Evolutionary conservation across 2,888 invertebrate genomes (phyloP).

Genomic region (Cyclophora punctaria): DNA sequence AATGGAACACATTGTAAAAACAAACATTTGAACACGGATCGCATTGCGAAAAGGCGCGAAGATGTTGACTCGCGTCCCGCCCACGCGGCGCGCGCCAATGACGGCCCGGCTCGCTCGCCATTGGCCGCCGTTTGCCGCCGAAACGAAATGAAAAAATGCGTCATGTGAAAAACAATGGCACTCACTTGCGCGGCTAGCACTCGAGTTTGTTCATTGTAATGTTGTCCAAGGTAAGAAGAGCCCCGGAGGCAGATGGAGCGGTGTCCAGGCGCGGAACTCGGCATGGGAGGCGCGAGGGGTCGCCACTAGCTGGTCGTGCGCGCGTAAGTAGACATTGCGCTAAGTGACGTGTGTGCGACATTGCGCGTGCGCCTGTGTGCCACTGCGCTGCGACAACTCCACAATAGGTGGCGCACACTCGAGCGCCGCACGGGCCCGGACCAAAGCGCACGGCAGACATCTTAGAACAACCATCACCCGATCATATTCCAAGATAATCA

Average conservation of each 20-base stretch:
- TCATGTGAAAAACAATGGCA: conserved; percentile 64
- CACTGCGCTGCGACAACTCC: conserved; percentile 17
- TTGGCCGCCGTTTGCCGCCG: conserved; percentile 43
- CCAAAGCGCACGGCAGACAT: too few relatives aligned
- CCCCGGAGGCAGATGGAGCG: conserved; percentile 7
- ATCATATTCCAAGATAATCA: too few relatives aligned
- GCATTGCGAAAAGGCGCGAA: conserved; percentile 45
- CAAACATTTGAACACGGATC: conserved; percentile 31
- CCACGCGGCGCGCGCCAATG: conserved; percentile 48
- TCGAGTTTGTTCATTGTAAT: conserved; percentile 38
- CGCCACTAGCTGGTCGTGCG: conserved; percentile 14
- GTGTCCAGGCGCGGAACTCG: not conserved
- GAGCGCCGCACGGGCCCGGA: not conserved
- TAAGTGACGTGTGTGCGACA: conserved; percentile 27
- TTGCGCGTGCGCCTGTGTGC: conserved; percentile 31
- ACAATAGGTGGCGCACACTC: conserved; percentile 28
- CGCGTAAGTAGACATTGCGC: conserved; percentile 27
- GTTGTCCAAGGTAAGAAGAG: conserved; percentile 23
- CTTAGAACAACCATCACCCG: too few relatives aligned
- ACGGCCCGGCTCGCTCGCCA: conserved; percentile 31
- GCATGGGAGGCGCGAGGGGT: conserved; percentile 8
- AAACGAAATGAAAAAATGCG: conserved; percentile 45
- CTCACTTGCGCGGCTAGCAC: conserved; percentile 44
- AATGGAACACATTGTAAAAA: conserved; percentile 39
- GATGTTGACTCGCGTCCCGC: conserved; percentile 38